Evolutionary conservation across 2,888 invertebrate genomes (phyloP).

Genomic region (Sympetrum striolatum): DNA sequence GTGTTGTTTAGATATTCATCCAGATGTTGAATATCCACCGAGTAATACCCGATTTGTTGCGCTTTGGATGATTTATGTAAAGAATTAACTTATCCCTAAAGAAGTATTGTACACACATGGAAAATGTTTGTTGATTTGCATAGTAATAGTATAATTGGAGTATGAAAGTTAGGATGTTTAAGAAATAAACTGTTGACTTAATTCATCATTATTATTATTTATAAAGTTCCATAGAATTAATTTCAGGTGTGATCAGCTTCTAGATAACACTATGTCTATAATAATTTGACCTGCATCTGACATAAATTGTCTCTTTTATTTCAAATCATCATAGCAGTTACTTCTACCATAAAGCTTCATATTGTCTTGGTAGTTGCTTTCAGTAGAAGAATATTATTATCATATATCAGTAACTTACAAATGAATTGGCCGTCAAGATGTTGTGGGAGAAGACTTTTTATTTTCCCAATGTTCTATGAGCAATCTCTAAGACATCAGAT

Average conservation of each 20-base stretch:
- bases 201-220: neutral
- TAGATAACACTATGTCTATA: neutral
- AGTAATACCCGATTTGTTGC: neutral
- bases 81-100: neutral
- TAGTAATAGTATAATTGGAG: constrained; percentile 1
- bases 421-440: too few species aligned
- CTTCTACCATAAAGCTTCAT: too few species aligned
- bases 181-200: constrained; percentile 33
- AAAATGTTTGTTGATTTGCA: constrained; percentile 24
- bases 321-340: too few species aligned
- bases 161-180: constrained; percentile 27
- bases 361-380: too few species aligned
- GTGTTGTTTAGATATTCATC: neutral
- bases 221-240: neutral
- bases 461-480: too few species aligned
- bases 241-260: neutral
- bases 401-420: too few species aligned
- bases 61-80: constrained; percentile 6
- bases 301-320: too few species aligned
- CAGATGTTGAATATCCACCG: neutral
- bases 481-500: too few species aligned
- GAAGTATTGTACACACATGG: neutral
- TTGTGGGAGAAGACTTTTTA: too few species aligned
- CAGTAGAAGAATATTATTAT: too few species aligned
- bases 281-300: too few species aligned